A percentile compares a stretch with the other conserved stretches of the same genome.
These are phyloP conservation scores for Torymus auratus DNA, from an alignment of 2,888 invertebrate species.

Conservation along the genomic window DNA sequence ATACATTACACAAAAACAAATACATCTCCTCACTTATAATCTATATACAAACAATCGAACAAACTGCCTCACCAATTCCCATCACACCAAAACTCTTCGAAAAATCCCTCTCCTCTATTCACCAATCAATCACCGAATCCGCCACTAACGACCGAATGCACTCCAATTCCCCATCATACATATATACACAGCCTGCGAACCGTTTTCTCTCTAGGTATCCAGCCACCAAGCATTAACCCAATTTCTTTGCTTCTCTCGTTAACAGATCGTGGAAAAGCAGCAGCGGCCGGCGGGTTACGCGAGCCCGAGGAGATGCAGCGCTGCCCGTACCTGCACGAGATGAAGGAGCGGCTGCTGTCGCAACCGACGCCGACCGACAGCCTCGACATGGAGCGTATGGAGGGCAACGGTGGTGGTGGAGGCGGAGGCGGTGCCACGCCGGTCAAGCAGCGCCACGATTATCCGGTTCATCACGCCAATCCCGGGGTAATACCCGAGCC, in stretches of 20 bases:
- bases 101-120: too few relatives aligned
- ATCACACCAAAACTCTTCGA: too few relatives aligned
- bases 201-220: too few relatives aligned
- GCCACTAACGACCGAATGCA: too few relatives aligned
- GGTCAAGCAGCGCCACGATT: constrained; percentile 69
- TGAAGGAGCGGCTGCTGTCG: constrained; percentile 92
- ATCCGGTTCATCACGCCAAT: constrained; percentile 76
- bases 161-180: too few relatives aligned
- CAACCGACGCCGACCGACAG: constrained; percentile 82
- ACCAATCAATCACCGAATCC: too few relatives aligned
- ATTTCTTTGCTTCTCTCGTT: neutral
- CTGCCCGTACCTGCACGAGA: constrained; percentile 95
- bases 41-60: too few relatives aligned
- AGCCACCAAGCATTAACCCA: too few relatives aligned
- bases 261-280: constrained; percentile 49
- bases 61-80: too few relatives aligned
- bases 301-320: constrained; percentile 83
- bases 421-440: constrained; percentile 76
- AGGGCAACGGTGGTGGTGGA: constrained; percentile 76
- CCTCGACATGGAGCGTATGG: constrained; percentile 81
- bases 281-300: constrained; percentile 36
- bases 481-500: constrained; percentile 76
- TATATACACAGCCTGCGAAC: too few relatives aligned
- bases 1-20: too few relatives aligned
- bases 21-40: too few relatives aligned